Conservation (phyloP, 2,797 vertebrate species). For the Sebastes vulpes region DNA sequence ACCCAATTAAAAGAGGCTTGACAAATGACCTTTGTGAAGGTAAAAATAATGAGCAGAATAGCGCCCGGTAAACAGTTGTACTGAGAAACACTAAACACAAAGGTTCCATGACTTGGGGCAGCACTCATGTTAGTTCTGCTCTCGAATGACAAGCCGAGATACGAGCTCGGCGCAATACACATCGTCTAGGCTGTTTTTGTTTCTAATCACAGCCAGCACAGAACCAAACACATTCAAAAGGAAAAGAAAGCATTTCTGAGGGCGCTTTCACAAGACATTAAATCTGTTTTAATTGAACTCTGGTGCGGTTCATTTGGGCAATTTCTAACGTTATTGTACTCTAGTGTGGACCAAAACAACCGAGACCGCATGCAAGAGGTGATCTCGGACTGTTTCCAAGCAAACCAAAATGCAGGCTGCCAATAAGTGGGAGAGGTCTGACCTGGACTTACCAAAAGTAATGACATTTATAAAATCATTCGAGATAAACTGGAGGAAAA, state of each 20-base stretch:
- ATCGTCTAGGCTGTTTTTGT: neutral
- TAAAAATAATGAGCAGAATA: slow-evolving; percentile 68
- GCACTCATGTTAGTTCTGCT: slow-evolving; percentile 12
- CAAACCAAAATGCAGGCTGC: too few relatives aligned
- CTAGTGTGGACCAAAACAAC: too few relatives aligned
- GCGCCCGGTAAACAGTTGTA: slow-evolving; percentile 52
- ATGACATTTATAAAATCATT: neutral
- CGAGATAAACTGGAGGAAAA: neutral
- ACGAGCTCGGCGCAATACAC: neutral
- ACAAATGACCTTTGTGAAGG: slow-evolving; percentile 72
- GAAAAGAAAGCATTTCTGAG: neutral
- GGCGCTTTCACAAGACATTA: too few relatives aligned
- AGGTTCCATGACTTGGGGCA: slow-evolving; percentile 57
- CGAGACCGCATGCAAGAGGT: too few relatives aligned
- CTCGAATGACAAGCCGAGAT: slow-evolving; percentile 33
- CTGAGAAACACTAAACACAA: slow-evolving; percentile 46
- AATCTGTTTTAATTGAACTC: rapidly evolving
- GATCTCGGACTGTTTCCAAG: rapidly evolving
- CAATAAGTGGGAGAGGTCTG: rapidly evolving
- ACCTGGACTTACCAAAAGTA: neutral
- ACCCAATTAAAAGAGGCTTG: slow-evolving; percentile 75
- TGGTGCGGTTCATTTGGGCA: too few relatives aligned
- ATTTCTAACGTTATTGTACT: too few relatives aligned
- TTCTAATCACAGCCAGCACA: neutral
- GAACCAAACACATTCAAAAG: neutral